phyloP scores from a whole-genome alignment of 2,888 invertebrate species.

The Bellardia pandia region DNA sequence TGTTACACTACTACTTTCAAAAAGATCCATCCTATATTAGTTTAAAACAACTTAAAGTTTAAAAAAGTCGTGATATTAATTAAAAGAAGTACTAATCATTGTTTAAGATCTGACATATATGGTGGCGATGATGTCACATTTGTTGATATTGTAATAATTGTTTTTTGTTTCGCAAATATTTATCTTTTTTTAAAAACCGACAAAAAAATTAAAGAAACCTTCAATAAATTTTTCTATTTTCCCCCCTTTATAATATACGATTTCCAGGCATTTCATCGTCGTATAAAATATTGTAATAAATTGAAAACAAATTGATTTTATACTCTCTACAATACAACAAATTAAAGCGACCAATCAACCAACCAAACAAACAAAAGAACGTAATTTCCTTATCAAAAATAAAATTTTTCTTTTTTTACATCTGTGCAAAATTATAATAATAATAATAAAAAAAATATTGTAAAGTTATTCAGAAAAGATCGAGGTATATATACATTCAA shows the following conservation, averaged over 20 bases:
- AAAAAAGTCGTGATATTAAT: slow-evolving; percentile 30
- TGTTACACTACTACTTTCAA: too few species aligned
- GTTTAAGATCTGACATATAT: neutral
- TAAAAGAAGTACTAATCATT: neutral
- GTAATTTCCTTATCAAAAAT: slow-evolving; percentile 58
- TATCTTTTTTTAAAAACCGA: neutral
- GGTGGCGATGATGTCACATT: slow-evolving; percentile 42
- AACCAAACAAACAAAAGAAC: slow-evolving; percentile 25
- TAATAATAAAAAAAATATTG: slow-evolving; percentile 13
- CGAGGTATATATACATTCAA: slow-evolving; percentile 3
- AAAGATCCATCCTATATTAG: too few species aligned
- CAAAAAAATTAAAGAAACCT: neutral
- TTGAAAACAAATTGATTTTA: slow-evolving; percentile 35
- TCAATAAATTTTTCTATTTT: slow-evolving; percentile 3
- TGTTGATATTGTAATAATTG: slow-evolving; percentile 17
- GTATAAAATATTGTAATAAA: slow-evolving; percentile 27
- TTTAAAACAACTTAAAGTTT: neutral
- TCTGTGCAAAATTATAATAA: slow-evolving; percentile 16
- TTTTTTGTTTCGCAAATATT: slow-evolving; percentile 34
- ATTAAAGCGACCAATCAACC: slow-evolving; percentile 32
- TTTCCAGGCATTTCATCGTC: slow-evolving; percentile 44
- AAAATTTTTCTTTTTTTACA: slow-evolving; percentile 6
- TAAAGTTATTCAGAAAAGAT: neutral
- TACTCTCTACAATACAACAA: slow-evolving; percentile 36
- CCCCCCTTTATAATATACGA: neutral